Base-by-base conservation (phyloP, 1,140 invertebrate species). In the Ceratoteleas bidentatus region DNA sequence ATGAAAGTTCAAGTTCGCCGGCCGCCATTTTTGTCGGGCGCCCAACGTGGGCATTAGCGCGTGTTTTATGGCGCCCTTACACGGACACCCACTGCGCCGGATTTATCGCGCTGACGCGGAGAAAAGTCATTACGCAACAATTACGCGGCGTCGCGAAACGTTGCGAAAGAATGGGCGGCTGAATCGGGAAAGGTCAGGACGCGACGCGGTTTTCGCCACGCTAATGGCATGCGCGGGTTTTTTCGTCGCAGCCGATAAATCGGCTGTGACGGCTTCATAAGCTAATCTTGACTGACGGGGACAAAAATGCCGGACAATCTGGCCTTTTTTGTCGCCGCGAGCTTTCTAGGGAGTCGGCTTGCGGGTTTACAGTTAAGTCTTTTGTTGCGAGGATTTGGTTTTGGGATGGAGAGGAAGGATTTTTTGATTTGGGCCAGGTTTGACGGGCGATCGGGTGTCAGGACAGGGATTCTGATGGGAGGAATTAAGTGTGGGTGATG, bases 181-280 rank as follows among this genome's bases (percentile, higher is more conserved):
- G 73, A 80, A 80, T 66, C 57, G 38, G 45, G 47, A 80, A 72
- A 79, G 68, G 68, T 73, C 62, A 73, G 66, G 47, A 79, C 47
- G 53, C 52, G 47, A 56, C 6, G 10, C 7, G 15, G 13, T 7
- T 40, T 13, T 33, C 34, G 14, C 36, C 43, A 53, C 62, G 52
- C 45, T 81, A 74, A 73, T 69, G 13, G 57, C 64, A 81, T 68
- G 77, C 77, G 34, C 36, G 32, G n/a, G 50, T 69, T 61, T 77
- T 62, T 57, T 47, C 34, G 15, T 56, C 40, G 16, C 16, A 7
- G 7, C 6, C 68, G 61, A 79, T 79, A 79, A 73, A 80, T 80
- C 62, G 65, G 62, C 58, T 70, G 40, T 60, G 70, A 70, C 78
- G 69, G 69, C 76, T 79, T 79, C 50, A 79, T 79, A 79, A 65